Percentiles rank a stretch among this genome's conserved stretches.
These are phyloP conservation scores for Ovibos moschatus DNA, from an alignment of 2,113 vertebrate genomes.

Conservation along the genomic window DNA sequence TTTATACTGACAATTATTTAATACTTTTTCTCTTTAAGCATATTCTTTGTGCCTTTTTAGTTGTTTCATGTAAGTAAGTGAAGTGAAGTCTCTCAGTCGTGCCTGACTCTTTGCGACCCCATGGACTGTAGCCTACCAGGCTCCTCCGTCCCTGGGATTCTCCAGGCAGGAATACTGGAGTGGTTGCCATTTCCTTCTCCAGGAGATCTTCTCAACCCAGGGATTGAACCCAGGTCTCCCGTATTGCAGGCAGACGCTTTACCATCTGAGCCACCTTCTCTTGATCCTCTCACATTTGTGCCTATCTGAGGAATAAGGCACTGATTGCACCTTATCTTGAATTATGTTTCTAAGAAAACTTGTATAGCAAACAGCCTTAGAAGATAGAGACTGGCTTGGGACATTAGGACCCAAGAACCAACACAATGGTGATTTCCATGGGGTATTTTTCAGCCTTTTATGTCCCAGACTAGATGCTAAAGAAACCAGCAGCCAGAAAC, in stretches of 20 bases:
- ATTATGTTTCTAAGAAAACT: not conserved
- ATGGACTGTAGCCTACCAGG: too few species aligned
- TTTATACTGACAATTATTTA: not conserved
- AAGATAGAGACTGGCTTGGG: not conserved
- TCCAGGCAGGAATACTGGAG: too few species aligned
- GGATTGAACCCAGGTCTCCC: too few species aligned
- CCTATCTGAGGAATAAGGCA: not conserved
- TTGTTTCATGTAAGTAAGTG: not conserved
- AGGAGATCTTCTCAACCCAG: too few species aligned
- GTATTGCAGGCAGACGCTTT: fast-evolving
- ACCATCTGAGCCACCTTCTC: not conserved
- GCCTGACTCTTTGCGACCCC: too few species aligned
- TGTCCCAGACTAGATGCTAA: not conserved
- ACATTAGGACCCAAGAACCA: not conserved
- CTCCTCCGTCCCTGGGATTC: too few species aligned
- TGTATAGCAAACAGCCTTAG: not conserved
- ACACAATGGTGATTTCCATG: not conserved
- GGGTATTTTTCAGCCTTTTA: not conserved
- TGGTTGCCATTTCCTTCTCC: too few species aligned
- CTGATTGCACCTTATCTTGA: not conserved
- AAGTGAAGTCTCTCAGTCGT: too few species aligned
- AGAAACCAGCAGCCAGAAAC: not conserved
- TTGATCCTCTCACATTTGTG: not conserved
- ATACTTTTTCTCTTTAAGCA: not conserved
- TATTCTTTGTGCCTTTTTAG: not conserved